A percentile compares a stretch with the other conserved stretches of the same genome.
Evolutionary conservation across 2,113 vertebrate species (phyloP).

Genomic region (Craseonycteris thonglongyai): DNA sequence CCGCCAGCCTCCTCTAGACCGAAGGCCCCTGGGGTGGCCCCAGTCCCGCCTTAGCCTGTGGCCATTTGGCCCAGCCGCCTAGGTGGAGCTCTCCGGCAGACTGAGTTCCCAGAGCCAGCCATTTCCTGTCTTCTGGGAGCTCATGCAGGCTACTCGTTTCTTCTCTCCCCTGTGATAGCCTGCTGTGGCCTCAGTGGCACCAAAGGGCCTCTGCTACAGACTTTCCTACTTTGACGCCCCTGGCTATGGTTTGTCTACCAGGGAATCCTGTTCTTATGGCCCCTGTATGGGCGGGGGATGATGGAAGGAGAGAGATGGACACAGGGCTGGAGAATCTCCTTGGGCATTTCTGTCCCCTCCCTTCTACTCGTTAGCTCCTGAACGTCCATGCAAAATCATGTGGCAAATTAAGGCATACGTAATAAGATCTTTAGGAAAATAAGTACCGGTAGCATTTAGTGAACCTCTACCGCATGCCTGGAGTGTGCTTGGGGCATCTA

Average conservation of each 20-base stretch:
- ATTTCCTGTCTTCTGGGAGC: background rate
- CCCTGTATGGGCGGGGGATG: accelerated
- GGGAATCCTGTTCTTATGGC: background rate
- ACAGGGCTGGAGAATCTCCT: background rate
- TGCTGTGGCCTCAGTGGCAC: background rate
- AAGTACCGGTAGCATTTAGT: background rate
- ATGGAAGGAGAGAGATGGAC: background rate
- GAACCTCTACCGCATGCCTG: background rate
- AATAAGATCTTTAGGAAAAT: background rate
- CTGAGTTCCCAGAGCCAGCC: background rate
- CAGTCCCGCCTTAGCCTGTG: background rate
- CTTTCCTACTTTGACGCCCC: background rate
- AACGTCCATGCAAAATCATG: background rate
- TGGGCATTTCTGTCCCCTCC: background rate
- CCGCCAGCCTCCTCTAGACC: background rate
- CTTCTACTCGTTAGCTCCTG: background rate
- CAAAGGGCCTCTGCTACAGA: background rate
- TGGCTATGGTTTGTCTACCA: background rate
- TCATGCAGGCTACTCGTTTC: background rate
- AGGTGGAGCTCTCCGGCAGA: background rate
- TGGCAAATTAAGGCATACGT: background rate
- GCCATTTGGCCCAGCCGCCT: background rate
- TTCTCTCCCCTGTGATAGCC: background rate
- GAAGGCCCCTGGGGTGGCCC: background rate
- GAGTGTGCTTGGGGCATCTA: background rate